Conservation (phyloP, 2,113 vertebrate species). For the Phylloscopus trochiloides region DNA sequence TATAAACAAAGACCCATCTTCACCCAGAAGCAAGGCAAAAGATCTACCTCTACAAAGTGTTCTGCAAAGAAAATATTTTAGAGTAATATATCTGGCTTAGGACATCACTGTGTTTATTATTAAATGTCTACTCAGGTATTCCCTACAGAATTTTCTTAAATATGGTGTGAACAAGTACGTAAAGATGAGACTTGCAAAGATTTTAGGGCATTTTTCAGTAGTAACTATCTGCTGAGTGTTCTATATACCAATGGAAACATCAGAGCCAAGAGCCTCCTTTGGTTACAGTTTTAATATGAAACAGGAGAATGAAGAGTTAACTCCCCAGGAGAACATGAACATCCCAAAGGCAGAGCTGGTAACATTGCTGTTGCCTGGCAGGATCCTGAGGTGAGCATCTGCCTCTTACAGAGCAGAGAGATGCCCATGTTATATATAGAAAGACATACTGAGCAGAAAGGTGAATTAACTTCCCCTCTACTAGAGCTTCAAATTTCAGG, state of each 20-base stretch:
- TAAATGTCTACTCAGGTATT: background rate
- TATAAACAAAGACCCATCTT: background rate
- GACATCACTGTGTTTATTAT: background rate
- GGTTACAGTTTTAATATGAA: background rate
- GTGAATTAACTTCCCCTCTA: background rate
- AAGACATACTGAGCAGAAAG: background rate
- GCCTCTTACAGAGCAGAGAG: background rate
- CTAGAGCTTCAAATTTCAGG: background rate
- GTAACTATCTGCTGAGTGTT: background rate
- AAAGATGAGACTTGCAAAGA: background rate
- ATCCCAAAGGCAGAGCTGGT: background rate
- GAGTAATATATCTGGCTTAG: background rate
- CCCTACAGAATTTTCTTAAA: background rate
- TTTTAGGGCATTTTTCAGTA: background rate
- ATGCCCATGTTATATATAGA: background rate
- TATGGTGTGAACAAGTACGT: fast-evolving
- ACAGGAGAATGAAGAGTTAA: background rate
- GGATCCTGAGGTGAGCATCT: background rate
- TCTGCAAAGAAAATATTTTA: background rate
- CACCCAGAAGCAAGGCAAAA: background rate
- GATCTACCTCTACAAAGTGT: background rate
- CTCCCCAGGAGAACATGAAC: background rate
- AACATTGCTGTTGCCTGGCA: background rate
- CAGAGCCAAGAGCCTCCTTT: background rate
- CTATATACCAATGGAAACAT: background rate